Conservation (phyloP, 1,140 invertebrate genomes). For the Conopomorpha cramerella region DNA sequence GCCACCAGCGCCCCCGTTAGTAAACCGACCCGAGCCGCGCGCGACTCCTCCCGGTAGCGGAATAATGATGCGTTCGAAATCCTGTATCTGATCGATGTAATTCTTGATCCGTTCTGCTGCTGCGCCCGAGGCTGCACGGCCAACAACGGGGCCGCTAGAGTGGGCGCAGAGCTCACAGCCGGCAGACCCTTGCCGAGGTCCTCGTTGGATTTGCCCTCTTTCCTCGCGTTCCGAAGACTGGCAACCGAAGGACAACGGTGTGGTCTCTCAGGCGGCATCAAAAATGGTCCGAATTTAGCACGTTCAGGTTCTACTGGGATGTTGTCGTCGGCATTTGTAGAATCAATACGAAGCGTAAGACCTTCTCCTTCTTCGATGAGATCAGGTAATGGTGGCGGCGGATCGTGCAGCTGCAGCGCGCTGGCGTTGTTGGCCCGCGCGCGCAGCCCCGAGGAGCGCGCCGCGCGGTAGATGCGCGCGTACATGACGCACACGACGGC, state of each 20-base stretch:
- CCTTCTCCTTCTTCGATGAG: constrained; percentile 43
- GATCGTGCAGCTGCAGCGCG: constrained; percentile 41
- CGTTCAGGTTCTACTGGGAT: constrained; percentile 15
- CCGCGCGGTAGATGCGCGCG: constrained; percentile 47
- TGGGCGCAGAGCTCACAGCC: constrained; percentile 57
- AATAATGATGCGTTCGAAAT: constrained; percentile 85
- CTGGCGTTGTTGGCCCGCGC: constrained; percentile 42
- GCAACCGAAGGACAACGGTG: constrained; percentile 42
- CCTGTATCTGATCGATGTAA: constrained; percentile 72
- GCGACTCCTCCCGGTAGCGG: constrained; percentile 78
- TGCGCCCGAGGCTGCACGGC: constrained; percentile 40
- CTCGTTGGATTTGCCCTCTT: constrained; percentile 36
- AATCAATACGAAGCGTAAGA: constrained; percentile 45
- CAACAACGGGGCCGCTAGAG: constrained; percentile 38
- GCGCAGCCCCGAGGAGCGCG: constrained; percentile 36
- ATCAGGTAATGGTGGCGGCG: constrained; percentile 31
- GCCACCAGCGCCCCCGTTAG: constrained; percentile 67
- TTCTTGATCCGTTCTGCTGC: constrained; percentile 59
- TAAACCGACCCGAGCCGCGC: constrained; percentile 72
- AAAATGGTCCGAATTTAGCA: constrained; percentile 39
- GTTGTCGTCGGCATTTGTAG: constrained; percentile 14
- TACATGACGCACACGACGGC: constrained; percentile 49
- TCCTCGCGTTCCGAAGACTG: constrained; percentile 34
- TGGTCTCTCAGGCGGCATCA: constrained; percentile 41
- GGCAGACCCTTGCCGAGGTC: constrained; percentile 36